phyloP scores from a whole-genome alignment of 2,797 vertebrate species.

The Balearica regulorum region DNA sequence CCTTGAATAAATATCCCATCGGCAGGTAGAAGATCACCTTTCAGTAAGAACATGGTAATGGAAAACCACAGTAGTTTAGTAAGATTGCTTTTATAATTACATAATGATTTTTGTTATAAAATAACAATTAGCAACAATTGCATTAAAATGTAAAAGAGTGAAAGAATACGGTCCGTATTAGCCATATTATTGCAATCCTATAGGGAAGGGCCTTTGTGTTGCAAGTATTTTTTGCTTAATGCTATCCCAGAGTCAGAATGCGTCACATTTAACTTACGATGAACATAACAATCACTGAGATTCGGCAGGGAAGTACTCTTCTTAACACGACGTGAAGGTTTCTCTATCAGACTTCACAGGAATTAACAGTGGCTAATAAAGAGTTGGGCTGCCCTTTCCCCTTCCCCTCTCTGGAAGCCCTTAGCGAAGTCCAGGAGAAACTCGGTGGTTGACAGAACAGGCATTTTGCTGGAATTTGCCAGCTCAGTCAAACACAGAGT shows the following conservation, averaged over 20 bases:
- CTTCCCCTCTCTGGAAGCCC: neutral
- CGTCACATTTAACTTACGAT: rapidly evolving
- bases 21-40: conserved; percentile 93
- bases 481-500: neutral
- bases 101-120: neutral
- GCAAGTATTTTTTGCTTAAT: neutral
- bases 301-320: neutral
- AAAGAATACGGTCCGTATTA: neutral
- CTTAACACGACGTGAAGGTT: neutral
- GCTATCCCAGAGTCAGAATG: neutral
- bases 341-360: neutral
- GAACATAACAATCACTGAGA: neutral
- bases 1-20: conserved; percentile 97
- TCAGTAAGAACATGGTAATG: neutral
- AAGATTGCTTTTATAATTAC: neutral
- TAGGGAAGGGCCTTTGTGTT: neutral
- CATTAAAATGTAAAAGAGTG: neutral
- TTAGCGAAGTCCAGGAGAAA: neutral
- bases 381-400: neutral
- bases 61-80: neutral
- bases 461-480: neutral
- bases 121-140: neutral
- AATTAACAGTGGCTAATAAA: neutral
- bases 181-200: rapidly evolving
- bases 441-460: neutral